Evolutionary conservation across 2,797 vertebrate species (phyloP).

Genomic region (Rhynchotus rufescens): DNA sequence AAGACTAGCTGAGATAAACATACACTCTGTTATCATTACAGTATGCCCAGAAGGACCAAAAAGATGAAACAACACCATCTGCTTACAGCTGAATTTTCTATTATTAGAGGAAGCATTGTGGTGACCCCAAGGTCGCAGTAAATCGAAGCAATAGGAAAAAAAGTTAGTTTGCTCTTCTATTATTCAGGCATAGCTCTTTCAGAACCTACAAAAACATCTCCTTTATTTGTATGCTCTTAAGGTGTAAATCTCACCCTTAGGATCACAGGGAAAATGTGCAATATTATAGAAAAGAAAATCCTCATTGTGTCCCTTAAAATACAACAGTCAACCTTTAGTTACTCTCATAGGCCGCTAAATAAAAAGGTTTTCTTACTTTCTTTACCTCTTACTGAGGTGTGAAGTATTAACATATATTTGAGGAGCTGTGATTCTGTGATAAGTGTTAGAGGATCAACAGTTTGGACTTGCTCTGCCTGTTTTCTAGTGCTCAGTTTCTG

Average conservation of each 20-base stretch:
- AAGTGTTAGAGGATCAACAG: neutral
- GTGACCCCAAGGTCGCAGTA: neutral
- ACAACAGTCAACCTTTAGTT: neutral
- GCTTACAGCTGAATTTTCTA: conserved; percentile 21
- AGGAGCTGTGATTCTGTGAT: neutral
- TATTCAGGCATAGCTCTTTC: neutral
- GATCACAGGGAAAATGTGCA: neutral
- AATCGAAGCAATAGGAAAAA: neutral
- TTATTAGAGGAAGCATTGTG: conserved; percentile 21
- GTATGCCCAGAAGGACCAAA: conserved; percentile 24
- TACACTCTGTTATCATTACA: conserved; percentile 8
- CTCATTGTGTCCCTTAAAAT: neutral
- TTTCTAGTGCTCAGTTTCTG: neutral
- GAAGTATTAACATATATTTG: neutral
- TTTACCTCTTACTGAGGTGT: neutral
- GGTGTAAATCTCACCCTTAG: neutral
- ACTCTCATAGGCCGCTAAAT: neutral
- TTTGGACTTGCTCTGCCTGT: accelerated
- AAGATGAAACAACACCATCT: conserved; percentile 21
- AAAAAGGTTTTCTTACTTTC: neutral
- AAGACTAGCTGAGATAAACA: conserved; percentile 29
- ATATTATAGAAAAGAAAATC: neutral
- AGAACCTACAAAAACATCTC: neutral
- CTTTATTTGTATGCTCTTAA: neutral
- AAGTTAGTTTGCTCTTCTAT: neutral